Evolutionary conservation across 2,888 invertebrate species (phyloP), one percentile per base, ranked within the genome.

Genomic region (Erannis defoliaria): DNA sequence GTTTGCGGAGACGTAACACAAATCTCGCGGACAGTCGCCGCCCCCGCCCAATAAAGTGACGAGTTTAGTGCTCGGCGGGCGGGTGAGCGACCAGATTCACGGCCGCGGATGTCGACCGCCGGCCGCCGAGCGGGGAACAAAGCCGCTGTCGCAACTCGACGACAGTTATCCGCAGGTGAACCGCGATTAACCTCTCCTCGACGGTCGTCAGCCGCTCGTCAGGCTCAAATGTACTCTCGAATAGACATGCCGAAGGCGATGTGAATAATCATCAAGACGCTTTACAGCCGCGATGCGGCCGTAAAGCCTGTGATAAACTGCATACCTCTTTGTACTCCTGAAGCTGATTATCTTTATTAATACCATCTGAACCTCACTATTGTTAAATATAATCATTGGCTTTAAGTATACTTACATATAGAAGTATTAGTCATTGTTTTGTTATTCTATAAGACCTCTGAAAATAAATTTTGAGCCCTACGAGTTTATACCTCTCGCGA

Each of bases 21-120:
- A 85, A 86, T 89, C 82, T 81, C 67, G 73, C 62, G 80, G 83
- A 84, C 85, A 79, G 78, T 72, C 74, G 67, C 82, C 86, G 86
- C 88, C 88, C 82, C 86, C 88, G 86, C 86, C 63, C 82, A 78
- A 86, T 91, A 90, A 89, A 90, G 73, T 72, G 66, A 67, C 72
- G 73, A 76, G 80, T 87, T 90, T 87, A 91, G 80, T 87, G 80
- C 66, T 68, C 65, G 65, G 57, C 63, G 88, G 89, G 40, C 82
- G 88, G 89, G 90, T 91, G 82, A 89, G 81, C 84, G 90, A 87
- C 90, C 89, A 90, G 78, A 77, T 84, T 90, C 90, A 90, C 74
- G 90, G 90, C 74, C 88, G 74, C 62, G 48, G 56, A 56, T 57
- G 46, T 33, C 55, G 50, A 18, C 55, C 37, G 55, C 23, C 71